phyloP scores from a whole-genome alignment of 2,888 invertebrate species.

The Aleiodes leptofemur region DNA sequence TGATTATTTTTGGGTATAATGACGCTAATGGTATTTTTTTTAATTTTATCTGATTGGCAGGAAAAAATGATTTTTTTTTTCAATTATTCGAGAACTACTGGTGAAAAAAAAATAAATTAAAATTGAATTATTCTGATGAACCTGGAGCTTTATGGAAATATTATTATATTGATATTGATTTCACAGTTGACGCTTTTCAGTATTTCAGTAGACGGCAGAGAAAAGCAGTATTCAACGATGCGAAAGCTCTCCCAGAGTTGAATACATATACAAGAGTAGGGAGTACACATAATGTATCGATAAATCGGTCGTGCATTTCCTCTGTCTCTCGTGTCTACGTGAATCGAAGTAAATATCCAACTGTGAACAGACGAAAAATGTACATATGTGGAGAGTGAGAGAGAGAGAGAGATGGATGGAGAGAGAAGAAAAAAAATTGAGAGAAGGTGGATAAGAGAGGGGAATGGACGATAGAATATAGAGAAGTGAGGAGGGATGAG shows the following conservation, averaged over 20 bases:
- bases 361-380: slow-evolving; percentile 31
- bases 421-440: not conserved
- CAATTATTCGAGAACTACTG: too few relatives aligned
- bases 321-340: slow-evolving; percentile 36
- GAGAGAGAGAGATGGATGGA: not conserved
- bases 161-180: slow-evolving; percentile 24
- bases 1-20: too few relatives aligned
- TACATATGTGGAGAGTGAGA: not conserved
- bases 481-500: slow-evolving; percentile 15
- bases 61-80: too few relatives aligned
- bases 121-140: too few relatives aligned
- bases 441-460: not conserved
- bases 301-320: slow-evolving; percentile 40
- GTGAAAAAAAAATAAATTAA: too few relatives aligned
- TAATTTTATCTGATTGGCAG: too few relatives aligned
- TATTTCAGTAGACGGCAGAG: slow-evolving; percentile 12
- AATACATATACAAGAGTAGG: slow-evolving; percentile 30
- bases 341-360: slow-evolving; percentile 33
- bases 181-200: slow-evolving; percentile 31
- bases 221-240: slow-evolving; percentile 27
- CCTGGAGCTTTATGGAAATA: too few relatives aligned
- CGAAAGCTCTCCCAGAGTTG: slow-evolving; percentile 16
- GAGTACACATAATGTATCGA: slow-evolving; percentile 45
- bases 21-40: too few relatives aligned
- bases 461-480: slow-evolving; percentile 20